phyloP scores from a whole-genome alignment of 1,140 invertebrate species.

The Drosophila arizonae region DNA sequence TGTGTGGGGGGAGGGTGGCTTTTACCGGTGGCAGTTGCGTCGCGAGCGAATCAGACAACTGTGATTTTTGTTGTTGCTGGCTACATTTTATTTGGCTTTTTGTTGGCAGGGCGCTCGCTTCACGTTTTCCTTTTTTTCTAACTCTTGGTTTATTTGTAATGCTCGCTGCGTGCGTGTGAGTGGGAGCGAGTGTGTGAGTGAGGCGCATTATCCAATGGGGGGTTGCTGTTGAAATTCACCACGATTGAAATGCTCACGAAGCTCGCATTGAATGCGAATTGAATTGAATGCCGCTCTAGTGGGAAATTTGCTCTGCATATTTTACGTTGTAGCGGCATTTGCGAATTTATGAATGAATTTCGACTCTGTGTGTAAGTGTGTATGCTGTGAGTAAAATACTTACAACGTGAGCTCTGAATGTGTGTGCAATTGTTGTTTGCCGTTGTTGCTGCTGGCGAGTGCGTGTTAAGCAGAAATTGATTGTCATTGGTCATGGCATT shows the following conservation, averaged over 20 bases:
- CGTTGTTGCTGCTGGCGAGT: slow-evolving; percentile 22
- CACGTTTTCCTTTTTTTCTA: slow-evolving; percentile 64
- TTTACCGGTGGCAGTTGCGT: slow-evolving; percentile 56
- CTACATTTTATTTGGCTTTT: slow-evolving; percentile 77
- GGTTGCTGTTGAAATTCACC: slow-evolving; percentile 65
- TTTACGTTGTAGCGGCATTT: slow-evolving; percentile 26
- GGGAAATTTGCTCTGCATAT: slow-evolving; percentile 70
- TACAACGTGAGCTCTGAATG: slow-evolving; percentile 39
- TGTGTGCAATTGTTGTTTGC: slow-evolving; percentile 9
- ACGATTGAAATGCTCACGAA: slow-evolving; percentile 38
- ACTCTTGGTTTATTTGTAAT: slow-evolving; percentile 47
- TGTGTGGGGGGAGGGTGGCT: slow-evolving; percentile 9
- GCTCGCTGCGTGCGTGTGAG: slow-evolving; percentile 22
- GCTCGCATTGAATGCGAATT: slow-evolving; percentile 52
- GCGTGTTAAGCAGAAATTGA: slow-evolving; percentile 64
- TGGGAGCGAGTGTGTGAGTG: slow-evolving; percentile 32
- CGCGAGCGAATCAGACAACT: slow-evolving; percentile 82
- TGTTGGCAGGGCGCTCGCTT: slow-evolving; percentile 61
- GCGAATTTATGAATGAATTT: slow-evolving; percentile 72
- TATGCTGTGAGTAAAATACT: slow-evolving; percentile 37
- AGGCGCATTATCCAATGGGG: slow-evolving; percentile 64
- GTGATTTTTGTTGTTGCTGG: slow-evolving; percentile 79
- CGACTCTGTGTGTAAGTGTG: slow-evolving; percentile 3
- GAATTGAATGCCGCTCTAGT: slow-evolving; percentile 36
- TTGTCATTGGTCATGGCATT: slow-evolving; percentile 76